These are phyloP conservation scores for Drosophila neutralis DNA, from an alignment of 2,888 invertebrate species.

Conservation along the genomic window DNA sequence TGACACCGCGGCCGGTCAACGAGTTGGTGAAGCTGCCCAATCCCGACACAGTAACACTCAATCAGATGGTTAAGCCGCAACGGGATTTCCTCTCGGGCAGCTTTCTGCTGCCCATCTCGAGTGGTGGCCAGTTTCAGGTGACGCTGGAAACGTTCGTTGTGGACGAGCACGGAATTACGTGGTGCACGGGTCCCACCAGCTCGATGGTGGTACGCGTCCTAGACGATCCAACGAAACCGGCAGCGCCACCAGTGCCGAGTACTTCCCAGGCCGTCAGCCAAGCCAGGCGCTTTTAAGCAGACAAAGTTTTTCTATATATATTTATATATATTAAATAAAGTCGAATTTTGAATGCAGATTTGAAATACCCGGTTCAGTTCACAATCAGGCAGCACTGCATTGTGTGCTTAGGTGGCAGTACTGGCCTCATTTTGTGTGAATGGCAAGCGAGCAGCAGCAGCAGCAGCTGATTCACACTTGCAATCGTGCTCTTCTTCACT, in stretches of 20 bases:
- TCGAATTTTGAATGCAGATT: slow-evolving; percentile 7
- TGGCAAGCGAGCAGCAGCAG: slow-evolving; percentile 52
- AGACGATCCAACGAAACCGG: slow-evolving; percentile 83
- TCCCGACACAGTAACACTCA: slow-evolving; percentile 86
- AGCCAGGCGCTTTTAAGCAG: slow-evolving; percentile 73
- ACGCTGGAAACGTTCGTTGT: slow-evolving; percentile 94
- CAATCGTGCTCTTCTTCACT: slow-evolving; percentile 48
- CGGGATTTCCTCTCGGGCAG: slow-evolving; percentile 97
- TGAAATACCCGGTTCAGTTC: slow-evolving; percentile 15
- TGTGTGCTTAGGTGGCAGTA: slow-evolving; percentile 28
- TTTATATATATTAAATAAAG: background rate
- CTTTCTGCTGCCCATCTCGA: slow-evolving; percentile 89
- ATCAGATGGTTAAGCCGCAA: slow-evolving; percentile 94
- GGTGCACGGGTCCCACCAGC: slow-evolving; percentile 95
- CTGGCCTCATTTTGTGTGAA: slow-evolving; percentile 39
- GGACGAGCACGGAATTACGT: slow-evolving; percentile 92
- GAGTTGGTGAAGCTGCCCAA: slow-evolving; percentile 67
- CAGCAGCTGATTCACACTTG: slow-evolving; percentile 60
- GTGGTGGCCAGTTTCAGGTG: slow-evolving; percentile 90
- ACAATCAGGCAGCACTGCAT: slow-evolving; percentile 16
- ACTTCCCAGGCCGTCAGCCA: slow-evolving; percentile 73
- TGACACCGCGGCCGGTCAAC: slow-evolving; percentile 84
- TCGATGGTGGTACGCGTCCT: slow-evolving; percentile 84
- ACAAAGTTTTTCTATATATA: background rate
- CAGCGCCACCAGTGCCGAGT: slow-evolving; percentile 64